phyloP scores from a whole-genome alignment of 2,888 invertebrate species.

The Dioctria rufipes region DNA sequence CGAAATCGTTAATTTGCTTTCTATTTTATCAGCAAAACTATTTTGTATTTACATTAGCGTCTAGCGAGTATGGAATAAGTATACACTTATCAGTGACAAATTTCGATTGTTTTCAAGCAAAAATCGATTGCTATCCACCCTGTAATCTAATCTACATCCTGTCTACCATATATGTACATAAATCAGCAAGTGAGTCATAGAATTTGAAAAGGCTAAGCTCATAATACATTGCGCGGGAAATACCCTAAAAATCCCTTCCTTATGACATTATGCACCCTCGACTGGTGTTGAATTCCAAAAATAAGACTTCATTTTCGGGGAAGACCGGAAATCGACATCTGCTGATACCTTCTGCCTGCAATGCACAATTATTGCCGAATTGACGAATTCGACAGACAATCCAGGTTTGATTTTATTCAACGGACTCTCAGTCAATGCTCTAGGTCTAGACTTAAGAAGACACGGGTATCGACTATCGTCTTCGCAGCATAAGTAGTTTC shows the following conservation, averaged over 20 bases:
- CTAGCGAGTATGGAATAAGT: no score
- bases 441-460: not conserved
- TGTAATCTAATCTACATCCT: constrained; percentile 46
- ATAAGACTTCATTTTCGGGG: not conserved
- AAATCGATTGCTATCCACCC: constrained; percentile 9
- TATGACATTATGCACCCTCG: not conserved
- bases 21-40: no score
- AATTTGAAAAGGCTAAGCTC: constrained; percentile 3
- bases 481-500: not conserved
- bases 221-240: not conserved
- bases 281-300: constrained; percentile 19
- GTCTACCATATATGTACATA: not conserved
- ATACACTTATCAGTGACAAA: no score
- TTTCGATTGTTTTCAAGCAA: not conserved
- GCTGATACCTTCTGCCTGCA: not conserved
- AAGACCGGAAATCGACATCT: constrained; percentile 19
- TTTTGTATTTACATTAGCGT: no score
- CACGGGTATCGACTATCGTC: not conserved
- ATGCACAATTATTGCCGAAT: not conserved
- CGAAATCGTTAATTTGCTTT: no score
- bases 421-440: not conserved
- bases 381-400: constrained; percentile 6
- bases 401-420: constrained; percentile 24
- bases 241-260: constrained; percentile 12
- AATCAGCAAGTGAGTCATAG: constrained; percentile 2